Evolutionary conservation across 2,113 vertebrate genomes (phyloP), one percentile per base, ranked within the genome.

Genomic region (Paramisgurnus dabryanus): DNA sequence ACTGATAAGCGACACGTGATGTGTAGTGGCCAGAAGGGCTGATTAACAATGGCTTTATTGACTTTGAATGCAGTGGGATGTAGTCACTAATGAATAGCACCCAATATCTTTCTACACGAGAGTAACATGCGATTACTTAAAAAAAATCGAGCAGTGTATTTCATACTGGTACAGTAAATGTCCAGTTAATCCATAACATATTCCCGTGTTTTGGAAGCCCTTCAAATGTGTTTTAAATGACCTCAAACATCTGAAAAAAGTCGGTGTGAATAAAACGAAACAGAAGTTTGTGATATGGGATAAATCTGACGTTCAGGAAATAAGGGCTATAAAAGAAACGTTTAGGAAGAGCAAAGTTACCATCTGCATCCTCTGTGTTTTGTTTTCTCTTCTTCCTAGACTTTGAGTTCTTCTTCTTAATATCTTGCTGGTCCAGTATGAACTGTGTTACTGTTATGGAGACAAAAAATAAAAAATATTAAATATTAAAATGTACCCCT

Each of bases 321-420:
- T 55, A 55, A 15, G 13, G 12, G 53, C 13, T 55, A 55, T 63
- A 67, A 41, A 74, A 8, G 40, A 58, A 27, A 50, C 27, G 27
- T n/a, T 15, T 50, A 60, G 39, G 18, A 45, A 47, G 15, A 11
- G n/a, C 7, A 68, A 27, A 83, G 75, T 50, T 87, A 93, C 92
- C 88, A 79, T 92, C 92, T 58, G 92, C 92, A 69, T 96, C 95
- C 39, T 96, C 94, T 0, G 91, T 89, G 80, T 94, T 96, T 84
- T 96, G 95, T 86, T 96, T 97, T 83, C 95, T 91, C 89, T 97
- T 97, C 87, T 97, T 97, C 81, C 95, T 93, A 78, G 95, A 96
- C 91, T 96, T 97, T 75, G 95, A 95, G 82, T 94, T 94, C 88
- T 96, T 97, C 92, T 97, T 97, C 79, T 96, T 96, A 66, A 95